phyloP scores from a whole-genome alignment of 1,140 invertebrate species.

The Eufriesea mexicana region DNA sequence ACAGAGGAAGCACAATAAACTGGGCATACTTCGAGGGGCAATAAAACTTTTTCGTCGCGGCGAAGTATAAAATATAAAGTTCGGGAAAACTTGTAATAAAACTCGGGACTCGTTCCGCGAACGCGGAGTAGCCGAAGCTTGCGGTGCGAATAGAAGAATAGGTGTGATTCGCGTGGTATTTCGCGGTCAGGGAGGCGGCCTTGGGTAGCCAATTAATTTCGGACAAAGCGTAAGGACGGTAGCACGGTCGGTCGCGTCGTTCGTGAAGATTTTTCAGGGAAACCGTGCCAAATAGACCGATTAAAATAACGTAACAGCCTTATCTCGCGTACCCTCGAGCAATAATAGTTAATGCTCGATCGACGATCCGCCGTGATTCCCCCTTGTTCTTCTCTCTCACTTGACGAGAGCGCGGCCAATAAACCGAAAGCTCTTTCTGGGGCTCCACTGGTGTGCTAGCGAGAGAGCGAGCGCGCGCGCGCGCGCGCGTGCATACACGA shows the following conservation, averaged over 20 bases:
- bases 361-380: conserved; percentile 47
- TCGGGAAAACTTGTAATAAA: neutral
- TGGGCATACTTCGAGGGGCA: no score
- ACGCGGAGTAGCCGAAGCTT: neutral
- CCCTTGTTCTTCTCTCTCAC: conserved; percentile 22
- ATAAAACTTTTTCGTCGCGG: no score
- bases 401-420: conserved; percentile 28
- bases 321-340: conserved; percentile 44
- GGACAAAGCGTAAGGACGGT: conserved; percentile 4
- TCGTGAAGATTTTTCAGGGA: conserved; percentile 17
- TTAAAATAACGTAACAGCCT: conserved; percentile 52
- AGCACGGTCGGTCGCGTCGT: conserved; percentile 1
- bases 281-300: conserved; percentile 47
- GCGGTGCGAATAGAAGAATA: neutral
- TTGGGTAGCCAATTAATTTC: conserved; percentile 9
- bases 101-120: neutral
- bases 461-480: neutral
- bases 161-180: neutral
- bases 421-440: conserved; percentile 48
- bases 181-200: neutral
- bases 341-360: conserved; percentile 55
- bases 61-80: no score
- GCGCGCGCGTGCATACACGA: conserved; percentile 2
- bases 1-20: no score
- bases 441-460: neutral